A percentile compares a stretch with the other conserved stretches of the same genome.
Conservation (phyloP, 2,113 vertebrate genomes). For the Colistium nudipinnis region DNA sequence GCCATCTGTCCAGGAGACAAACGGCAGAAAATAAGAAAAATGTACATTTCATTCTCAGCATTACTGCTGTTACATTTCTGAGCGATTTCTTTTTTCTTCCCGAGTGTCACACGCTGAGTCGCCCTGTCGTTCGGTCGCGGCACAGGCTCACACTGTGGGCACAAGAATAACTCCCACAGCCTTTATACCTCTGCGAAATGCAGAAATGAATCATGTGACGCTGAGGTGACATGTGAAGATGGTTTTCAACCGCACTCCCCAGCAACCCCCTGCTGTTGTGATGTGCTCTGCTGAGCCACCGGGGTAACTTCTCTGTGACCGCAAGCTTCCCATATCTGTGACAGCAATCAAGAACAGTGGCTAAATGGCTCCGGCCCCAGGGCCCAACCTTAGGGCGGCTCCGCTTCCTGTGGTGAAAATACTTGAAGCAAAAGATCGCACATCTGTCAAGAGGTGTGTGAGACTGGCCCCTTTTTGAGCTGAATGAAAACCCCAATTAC, state of each 20-base stretch:
- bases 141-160: conserved; percentile 7
- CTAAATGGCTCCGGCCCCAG: conserved; percentile 25
- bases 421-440: not conserved
- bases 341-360: conserved; percentile 33
- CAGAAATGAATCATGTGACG: conserved; percentile 75
- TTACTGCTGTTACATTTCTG: not conserved
- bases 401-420: conserved; percentile 63
- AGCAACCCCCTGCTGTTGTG: conserved; percentile 52
- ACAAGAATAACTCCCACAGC: conserved; percentile 73
- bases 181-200: conserved; percentile 77
- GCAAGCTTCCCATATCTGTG: conserved; percentile 71
- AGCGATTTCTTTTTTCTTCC: too few species aligned
- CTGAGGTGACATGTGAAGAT: conserved; percentile 36
- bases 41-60: not conserved
- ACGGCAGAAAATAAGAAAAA: not conserved
- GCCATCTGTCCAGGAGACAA: conserved; percentile 8
- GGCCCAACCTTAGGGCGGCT: conserved; percentile 48
- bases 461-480: not conserved
- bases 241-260: conserved; percentile 75
- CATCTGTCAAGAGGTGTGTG: conserved; percentile 1
- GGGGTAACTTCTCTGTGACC: conserved; percentile 47
- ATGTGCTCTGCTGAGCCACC: conserved; percentile 8
- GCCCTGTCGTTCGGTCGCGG: conserved; percentile 16
- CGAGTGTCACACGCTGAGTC: not conserved
- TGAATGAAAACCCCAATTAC: not conserved